Evolutionary conservation across 2,797 vertebrate species (phyloP), one percentile per base, ranked within the genome.

Genomic region (Anolis apletophallus): DNA sequence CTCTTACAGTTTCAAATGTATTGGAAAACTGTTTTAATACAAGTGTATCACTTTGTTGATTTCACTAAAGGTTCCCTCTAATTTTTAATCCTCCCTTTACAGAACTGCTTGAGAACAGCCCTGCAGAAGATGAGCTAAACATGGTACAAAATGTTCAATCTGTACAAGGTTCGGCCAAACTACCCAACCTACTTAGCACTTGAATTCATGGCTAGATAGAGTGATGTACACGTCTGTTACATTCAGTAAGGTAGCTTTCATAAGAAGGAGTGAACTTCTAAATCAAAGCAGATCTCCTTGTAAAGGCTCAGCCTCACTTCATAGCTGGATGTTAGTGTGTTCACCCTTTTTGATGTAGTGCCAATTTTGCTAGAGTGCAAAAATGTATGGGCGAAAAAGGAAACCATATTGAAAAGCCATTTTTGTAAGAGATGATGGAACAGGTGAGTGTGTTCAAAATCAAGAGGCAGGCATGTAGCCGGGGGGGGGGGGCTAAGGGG

Each of bases 221-320:
- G 19, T 46, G 34, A 72, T 72, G 9, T n/a, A 36, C 19, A 34
- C 21, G 26, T 26, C 71, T 5, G 8, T n/a, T 54, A 10, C 26
- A 29, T 2, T n/a, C 16, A 52, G 74, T 13, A n/a, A 32, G 29
- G 29, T 10, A 76, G 17, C 16, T 3, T 55, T 55, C 50, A 17
- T 16, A 55, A 55, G 46, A 76, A 76, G 50, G 23, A 55, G 14
- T 17, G 52, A 32, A 76, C 29, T 55, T 29, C 16, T 32, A 3
- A 79, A 79, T 23, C 55, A 64, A 80, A 80, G 57, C 76, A 78
- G 55, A 57, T 34, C 76, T 78, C 54, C n/a, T 79, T 12, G 21
- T 26, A 59, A 79, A 34, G 64, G 36, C 52, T 64, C 59, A 80
- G 34, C 23, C 46, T 8, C 23, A 17, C 57, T 26, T 36, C 34